A percentile compares a stretch with the other conserved stretches of the same genome.
These are phyloP conservation scores for Gymnocheta viridis DNA, from an alignment of 2,888 invertebrate species.

Conservation along the genomic window DNA sequence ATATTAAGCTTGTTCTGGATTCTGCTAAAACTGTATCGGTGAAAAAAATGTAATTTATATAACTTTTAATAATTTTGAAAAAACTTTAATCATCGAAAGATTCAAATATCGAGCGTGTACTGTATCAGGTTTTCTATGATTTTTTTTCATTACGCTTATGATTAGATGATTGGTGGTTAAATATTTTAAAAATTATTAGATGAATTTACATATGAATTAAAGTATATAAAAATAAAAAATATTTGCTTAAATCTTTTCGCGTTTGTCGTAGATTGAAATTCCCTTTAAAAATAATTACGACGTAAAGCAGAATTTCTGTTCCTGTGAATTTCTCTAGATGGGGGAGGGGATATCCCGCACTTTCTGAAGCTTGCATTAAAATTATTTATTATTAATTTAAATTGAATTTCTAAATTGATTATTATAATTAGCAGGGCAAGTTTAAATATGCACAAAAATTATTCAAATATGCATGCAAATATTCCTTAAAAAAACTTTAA, in stretches of 20 bases:
- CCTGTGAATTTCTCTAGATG: not conserved
- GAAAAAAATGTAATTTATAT: no score
- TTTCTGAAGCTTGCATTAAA: not conserved
- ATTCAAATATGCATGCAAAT: no score
- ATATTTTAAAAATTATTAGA: not conserved
- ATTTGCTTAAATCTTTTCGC: not conserved
- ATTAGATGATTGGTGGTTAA: no score
- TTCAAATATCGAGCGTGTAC: no score
- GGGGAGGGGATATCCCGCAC: not conserved
- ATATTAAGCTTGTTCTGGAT: no score
- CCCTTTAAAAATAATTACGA: not conserved
- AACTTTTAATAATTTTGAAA: no score
- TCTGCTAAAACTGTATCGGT: no score
- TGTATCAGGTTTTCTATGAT: no score
- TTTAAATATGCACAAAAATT: no score
- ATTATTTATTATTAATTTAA: not conserved
- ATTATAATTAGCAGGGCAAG: not conserved
- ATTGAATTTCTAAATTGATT: not conserved
- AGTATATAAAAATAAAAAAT: not conserved
- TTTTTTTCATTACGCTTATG: no score
- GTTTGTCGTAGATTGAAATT: not conserved
- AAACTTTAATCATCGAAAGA: no score
- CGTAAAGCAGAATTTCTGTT: not conserved
- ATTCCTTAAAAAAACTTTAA: no score
- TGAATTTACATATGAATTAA: not conserved